These are phyloP conservation scores for Agriopis marginaria DNA, from an alignment of 2,888 invertebrate species.

Conservation along the genomic window DNA sequence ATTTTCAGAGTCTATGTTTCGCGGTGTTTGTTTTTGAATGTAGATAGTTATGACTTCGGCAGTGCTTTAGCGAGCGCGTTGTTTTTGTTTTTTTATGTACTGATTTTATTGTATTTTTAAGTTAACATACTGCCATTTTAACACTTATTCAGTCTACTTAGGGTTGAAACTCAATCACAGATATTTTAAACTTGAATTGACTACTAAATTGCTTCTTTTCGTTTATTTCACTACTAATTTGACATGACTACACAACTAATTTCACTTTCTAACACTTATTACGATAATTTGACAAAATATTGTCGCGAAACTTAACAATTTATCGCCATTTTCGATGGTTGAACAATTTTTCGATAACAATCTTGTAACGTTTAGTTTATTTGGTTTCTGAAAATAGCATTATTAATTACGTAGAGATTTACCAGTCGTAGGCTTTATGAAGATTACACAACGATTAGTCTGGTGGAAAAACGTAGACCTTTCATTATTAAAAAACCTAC, in stretches of 20 bases:
- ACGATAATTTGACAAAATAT: constrained; percentile 50
- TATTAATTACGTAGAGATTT: constrained; percentile 15
- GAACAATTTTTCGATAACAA: constrained; percentile 37
- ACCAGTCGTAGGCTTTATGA: constrained; percentile 21
- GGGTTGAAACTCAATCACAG: constrained; percentile 65
- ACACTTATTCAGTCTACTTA: constrained; percentile 43
- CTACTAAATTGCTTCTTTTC: constrained; percentile 64
- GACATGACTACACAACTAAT: constrained; percentile 38
- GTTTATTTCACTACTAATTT: constrained; percentile 44
- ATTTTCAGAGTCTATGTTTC: not conserved
- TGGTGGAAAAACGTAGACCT: too few relatives aligned
- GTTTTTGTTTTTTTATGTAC: not conserved
- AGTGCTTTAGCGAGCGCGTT: not conserved
- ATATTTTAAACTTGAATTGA: constrained; percentile 63
- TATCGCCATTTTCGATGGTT: constrained; percentile 65
- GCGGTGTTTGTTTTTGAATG: not conserved
- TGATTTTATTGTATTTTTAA: not conserved
- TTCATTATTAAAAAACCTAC: too few relatives aligned
- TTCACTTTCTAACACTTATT: constrained; percentile 48
- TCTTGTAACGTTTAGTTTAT: constrained; percentile 25
- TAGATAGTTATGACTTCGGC: not conserved
- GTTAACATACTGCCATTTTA: not conserved
- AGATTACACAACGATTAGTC: not conserved
- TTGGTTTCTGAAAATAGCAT: constrained; percentile 37
- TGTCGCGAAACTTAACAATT: constrained; percentile 63